A percentile compares a stretch with the other conserved stretches of the same genome.
These are phyloP conservation scores for Nebria brevicollis DNA, from an alignment of 2,888 invertebrate genomes.

Conservation along the genomic window DNA sequence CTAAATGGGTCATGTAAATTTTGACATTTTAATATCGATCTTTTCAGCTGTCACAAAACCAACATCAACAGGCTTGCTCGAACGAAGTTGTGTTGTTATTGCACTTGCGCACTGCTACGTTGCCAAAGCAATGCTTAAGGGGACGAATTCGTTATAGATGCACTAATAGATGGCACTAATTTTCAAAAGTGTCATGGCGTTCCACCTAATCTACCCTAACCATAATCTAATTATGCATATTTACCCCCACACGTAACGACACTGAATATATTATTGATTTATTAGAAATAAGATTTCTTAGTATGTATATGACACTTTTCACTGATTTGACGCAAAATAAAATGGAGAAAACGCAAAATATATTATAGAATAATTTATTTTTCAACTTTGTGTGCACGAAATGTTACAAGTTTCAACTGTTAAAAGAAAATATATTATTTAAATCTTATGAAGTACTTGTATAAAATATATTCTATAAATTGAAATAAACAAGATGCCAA, in stretches of 20 bases:
- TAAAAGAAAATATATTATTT: conserved; percentile 25
- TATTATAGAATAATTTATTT: conserved; percentile 40
- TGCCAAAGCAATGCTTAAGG: neutral
- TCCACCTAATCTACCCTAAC: too few relatives aligned
- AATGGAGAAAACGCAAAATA: neutral
- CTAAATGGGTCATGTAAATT: conserved; percentile 45
- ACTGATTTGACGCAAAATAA: neutral
- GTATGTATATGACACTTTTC: neutral
- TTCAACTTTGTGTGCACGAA: conserved; percentile 37
- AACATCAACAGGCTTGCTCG: conserved; percentile 18
- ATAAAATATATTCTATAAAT: conserved; percentile 40
- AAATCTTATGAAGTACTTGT: conserved; percentile 35
- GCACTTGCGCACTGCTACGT: neutral
- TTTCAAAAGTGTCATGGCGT: neutral
- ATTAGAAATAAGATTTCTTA: too few relatives aligned
- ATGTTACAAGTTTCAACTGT: conserved; percentile 35
- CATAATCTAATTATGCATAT: neutral
- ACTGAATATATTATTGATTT: too few relatives aligned
- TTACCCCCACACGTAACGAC: too few relatives aligned
- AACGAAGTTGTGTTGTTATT: neutral
- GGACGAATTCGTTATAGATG: neutral
- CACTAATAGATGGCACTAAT: neutral
- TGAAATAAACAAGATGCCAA: conserved; percentile 36
- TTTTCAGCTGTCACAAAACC: conserved; percentile 38
- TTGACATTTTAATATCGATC: conserved; percentile 47